Evolutionary conservation across 64 coral and sea anemone species (phyloP), one percentile per base, ranked within the genome.

Genomic region (Montipora foliosa): DNA sequence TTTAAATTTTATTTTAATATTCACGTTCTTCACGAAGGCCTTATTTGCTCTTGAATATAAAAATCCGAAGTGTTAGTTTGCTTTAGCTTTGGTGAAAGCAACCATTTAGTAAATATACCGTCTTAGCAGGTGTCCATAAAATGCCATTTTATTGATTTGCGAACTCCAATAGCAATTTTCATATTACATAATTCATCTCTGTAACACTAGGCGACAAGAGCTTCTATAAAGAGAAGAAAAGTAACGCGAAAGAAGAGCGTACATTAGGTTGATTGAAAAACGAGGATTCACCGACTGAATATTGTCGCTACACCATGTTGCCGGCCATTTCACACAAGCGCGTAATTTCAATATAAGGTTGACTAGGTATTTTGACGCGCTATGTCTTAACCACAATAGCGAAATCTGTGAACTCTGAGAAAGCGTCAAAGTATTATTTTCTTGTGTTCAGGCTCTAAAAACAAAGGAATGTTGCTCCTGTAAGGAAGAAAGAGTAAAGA

Each of bases 1-100:
- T 86, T 86, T 71, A 86, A 72, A 14, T 86, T 86, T 86, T 14
- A 10, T 86, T 67, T 70, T 71, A 86, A 86, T 70, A 72, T 72
- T 71, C 44, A 71, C 82, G 71, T 86, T 86, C 82, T 70, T 86
- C 16, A n/a, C 19, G 81, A 8, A 67, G 81, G 60, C 61, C 22
- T 47, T 83, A 82, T 82, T 82, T 82, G 58, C 62, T 72, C n/a
- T 86, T 47, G 66, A 57, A 57, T 57, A 57, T 57, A 57, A 57
- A 57, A 57, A 57, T 8, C 8, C 49, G 71, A 22, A 47, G 70
- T 21, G 4, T 44, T 70, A 10, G 15, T 7, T 15, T 44, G 50
- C 66, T n/a, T 71, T 22, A 64, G 70, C 70, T 71, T 86, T 71
- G 70, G 64, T 71, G 44, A 59, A 44, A 17, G 62, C 14, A 64